These are phyloP conservation scores for Heliornis fulica DNA, from an alignment of 2,113 vertebrate species.

Conservation along the genomic window DNA sequence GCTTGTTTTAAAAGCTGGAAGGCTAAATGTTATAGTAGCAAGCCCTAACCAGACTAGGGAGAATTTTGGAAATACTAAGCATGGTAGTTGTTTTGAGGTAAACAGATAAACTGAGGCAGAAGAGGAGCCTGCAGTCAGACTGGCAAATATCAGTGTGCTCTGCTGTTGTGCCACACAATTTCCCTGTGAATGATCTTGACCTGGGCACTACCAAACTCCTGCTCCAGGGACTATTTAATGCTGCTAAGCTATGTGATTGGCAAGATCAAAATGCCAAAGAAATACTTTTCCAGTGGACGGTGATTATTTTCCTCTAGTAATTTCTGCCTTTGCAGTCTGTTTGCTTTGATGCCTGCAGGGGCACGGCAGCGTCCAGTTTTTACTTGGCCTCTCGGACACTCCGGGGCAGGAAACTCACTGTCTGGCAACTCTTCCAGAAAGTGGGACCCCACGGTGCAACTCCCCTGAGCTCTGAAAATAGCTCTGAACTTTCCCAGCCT, in stretches of 20 bases:
- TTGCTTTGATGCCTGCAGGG: background rate
- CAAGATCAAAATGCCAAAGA: background rate
- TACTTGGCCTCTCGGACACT: background rate
- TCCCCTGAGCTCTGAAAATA: slow-evolving; percentile 6
- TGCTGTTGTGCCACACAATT: background rate
- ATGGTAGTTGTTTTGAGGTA: background rate
- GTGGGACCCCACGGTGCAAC: background rate
- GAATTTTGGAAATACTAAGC: background rate
- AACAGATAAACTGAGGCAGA: background rate
- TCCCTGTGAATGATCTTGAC: background rate
- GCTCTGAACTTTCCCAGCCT: slow-evolving; percentile 55
- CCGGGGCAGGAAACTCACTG: background rate
- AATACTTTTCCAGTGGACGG: background rate
- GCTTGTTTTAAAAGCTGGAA: background rate
- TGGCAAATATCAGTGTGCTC: background rate
- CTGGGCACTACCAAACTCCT: background rate
- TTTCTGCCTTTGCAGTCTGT: background rate
- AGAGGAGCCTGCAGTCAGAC: background rate
- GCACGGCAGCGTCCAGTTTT: background rate
- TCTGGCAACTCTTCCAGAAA: background rate
- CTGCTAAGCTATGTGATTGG: background rate
- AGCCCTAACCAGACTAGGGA: background rate
- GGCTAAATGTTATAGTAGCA: background rate
- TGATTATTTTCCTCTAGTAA: background rate
- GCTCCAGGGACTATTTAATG: background rate